These are phyloP conservation scores for Salvelinus sp. DNA, from an alignment of 2,113 vertebrate genomes.

Conservation along the genomic window DNA sequence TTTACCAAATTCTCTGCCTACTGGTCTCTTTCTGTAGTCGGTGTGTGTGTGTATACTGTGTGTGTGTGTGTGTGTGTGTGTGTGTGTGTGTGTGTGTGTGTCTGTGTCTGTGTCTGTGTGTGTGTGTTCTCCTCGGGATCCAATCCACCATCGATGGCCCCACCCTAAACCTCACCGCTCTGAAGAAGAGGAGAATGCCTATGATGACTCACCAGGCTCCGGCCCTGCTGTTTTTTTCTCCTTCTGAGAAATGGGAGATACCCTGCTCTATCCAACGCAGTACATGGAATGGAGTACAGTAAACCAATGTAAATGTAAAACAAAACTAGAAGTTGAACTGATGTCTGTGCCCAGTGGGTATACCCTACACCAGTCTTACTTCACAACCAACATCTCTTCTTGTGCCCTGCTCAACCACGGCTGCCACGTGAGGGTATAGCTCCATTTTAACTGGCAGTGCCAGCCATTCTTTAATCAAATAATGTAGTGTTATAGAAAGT, in stretches of 20 bases:
- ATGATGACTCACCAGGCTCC: slow-evolving; percentile 50
- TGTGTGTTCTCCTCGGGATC: not conserved
- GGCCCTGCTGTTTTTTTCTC: slow-evolving; percentile 17
- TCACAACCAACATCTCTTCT: too few relatives aligned
- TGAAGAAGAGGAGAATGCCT: not conserved
- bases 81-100: not conserved
- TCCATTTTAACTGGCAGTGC: too few relatives aligned
- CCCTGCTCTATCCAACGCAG: not conserved
- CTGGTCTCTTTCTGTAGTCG: not conserved
- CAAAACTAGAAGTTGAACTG: too few relatives aligned
- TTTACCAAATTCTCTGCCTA: not conserved
- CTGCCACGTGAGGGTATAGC: too few relatives aligned
- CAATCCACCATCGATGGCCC: not conserved
- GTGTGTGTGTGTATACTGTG: not conserved
- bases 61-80: not conserved
- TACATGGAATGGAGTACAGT: too few relatives aligned
- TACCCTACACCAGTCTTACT: too few relatives aligned
- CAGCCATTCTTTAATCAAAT: too few relatives aligned
- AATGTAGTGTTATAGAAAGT: too few relatives aligned
- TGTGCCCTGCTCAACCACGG: too few relatives aligned
- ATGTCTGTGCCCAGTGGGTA: too few relatives aligned
- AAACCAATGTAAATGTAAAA: too few relatives aligned
- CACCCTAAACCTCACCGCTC: not conserved
- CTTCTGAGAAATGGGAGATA: slow-evolving; percentile 3
- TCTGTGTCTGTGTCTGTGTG: not conserved